A percentile compares a stretch with the other conserved stretches of the same genome.
These are phyloP conservation scores for Sandelia bainsii DNA, from an alignment of 2,797 vertebrate species.

Conservation along the genomic window DNA sequence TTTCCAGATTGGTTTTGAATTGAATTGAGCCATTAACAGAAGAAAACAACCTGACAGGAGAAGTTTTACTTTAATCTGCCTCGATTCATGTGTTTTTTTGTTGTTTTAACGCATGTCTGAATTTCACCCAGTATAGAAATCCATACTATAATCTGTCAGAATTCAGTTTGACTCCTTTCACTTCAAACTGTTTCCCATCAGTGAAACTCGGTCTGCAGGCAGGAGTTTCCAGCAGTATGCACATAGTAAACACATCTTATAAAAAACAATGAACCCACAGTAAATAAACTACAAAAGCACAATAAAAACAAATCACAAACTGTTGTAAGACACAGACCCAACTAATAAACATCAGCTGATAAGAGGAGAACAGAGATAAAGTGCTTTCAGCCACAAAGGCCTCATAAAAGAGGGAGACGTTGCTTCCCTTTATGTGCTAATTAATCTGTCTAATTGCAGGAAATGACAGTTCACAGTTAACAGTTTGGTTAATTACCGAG, in stretches of 20 bases:
- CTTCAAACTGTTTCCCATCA: slow-evolving; percentile 15
- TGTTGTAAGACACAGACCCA: slow-evolving; percentile 5
- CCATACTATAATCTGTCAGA: slow-evolving; percentile 5
- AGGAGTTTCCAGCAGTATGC: slow-evolving; percentile 33
- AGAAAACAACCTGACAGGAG: too few species aligned
- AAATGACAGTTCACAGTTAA: background rate
- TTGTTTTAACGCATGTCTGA: too few species aligned
- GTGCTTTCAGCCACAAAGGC: background rate
- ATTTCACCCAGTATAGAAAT: background rate
- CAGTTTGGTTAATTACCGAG: background rate
- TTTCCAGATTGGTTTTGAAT: background rate
- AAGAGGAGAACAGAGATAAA: background rate
- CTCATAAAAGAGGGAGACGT: slow-evolving; percentile 5
- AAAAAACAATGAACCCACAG: slow-evolving; percentile 39
- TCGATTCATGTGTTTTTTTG: too few species aligned
- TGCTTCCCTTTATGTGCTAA: slow-evolving; percentile 13
- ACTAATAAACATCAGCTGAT: slow-evolving; percentile 17
- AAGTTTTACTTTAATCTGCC: background rate
- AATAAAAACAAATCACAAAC: slow-evolving; percentile 28
- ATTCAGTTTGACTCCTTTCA: too few species aligned
- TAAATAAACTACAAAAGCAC: slow-evolving; percentile 31
- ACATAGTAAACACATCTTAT: slow-evolving; percentile 27
- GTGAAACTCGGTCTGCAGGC: slow-evolving; percentile 4
- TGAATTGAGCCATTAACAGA: background rate
- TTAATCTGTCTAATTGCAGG: slow-evolving; percentile 7